Evolutionary conservation across 2,797 vertebrate species (phyloP).

Genomic region (Molossus molossus): DNA sequence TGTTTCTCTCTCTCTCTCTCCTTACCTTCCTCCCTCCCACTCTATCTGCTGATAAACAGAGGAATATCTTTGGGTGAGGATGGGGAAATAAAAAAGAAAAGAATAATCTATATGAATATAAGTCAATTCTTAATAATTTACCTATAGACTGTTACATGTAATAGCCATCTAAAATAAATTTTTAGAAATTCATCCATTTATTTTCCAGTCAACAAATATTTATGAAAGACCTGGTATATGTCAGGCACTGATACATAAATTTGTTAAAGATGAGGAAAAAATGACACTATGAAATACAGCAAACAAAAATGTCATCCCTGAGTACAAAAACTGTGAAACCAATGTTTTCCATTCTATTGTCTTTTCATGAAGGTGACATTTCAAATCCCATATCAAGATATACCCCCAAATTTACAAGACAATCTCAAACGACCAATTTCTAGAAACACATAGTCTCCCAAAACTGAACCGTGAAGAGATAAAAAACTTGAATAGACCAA

Average conservation of each 20-base stretch:
- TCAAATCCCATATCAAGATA: constrained; percentile 35
- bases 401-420: background rate
- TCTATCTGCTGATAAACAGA: too few relatives aligned
- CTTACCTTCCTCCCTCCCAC: too few relatives aligned
- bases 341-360: constrained; percentile 46
- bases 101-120: constrained; percentile 45
- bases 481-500: too few relatives aligned
- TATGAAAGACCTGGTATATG: background rate
- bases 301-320: constrained; percentile 9
- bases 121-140: constrained; percentile 43
- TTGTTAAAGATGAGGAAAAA: constrained; percentile 12
- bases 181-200: background rate
- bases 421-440: too few relatives aligned
- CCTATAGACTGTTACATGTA: background rate
- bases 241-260: constrained; percentile 7
- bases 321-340: background rate
- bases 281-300: background rate
- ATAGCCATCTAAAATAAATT: constrained; percentile 21
- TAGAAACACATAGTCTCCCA: too few relatives aligned
- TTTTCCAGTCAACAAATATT: constrained; percentile 53
- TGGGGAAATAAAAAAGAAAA: background rate
- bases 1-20: too few relatives aligned
- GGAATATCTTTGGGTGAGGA: too few relatives aligned
- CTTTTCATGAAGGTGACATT: constrained; percentile 8
- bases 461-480: too few relatives aligned